phyloP scores from a whole-genome alignment of 2,888 invertebrate species.

The Acanthococcus lagerstroemiae region DNA sequence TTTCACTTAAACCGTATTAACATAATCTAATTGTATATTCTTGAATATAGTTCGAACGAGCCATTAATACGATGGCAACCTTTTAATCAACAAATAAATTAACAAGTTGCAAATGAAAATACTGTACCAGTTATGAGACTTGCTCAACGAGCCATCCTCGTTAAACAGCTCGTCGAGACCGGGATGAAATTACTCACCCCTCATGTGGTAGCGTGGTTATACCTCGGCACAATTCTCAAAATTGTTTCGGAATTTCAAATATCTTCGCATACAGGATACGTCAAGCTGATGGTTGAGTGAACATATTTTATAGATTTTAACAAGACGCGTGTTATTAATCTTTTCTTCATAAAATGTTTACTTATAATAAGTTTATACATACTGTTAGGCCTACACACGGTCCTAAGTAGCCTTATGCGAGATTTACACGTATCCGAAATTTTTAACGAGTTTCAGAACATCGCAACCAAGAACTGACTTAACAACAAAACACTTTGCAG shows the following conservation, averaged over 20 bases:
- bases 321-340: conserved; percentile 32
- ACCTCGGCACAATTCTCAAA: conserved; percentile 25
- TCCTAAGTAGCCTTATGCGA: too few species aligned
- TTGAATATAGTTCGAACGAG: not conserved
- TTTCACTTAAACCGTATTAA: not conserved
- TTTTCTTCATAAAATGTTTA: conserved; percentile 26
- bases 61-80: not conserved
- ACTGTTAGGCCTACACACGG: too few species aligned
- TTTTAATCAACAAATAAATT: too few species aligned
- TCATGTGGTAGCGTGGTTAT: conserved; percentile 19
- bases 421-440: too few species aligned
- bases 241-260: conserved; percentile 19
- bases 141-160: conserved; percentile 20
- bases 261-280: conserved; percentile 16
- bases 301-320: conserved; percentile 32
- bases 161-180: conserved; percentile 27
- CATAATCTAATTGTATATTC: not conserved
- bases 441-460: too few species aligned
- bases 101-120: not conserved
- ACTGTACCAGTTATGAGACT: conserved; percentile 12
- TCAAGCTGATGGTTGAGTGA: conserved; percentile 27
- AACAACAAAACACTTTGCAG: too few species aligned
- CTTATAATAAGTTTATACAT: too few species aligned
- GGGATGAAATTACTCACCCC: conserved; percentile 29
- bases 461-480: too few species aligned